Evolutionary conservation across 2,113 vertebrate species (phyloP).

Genomic region (Petaurus breviceps): DNA sequence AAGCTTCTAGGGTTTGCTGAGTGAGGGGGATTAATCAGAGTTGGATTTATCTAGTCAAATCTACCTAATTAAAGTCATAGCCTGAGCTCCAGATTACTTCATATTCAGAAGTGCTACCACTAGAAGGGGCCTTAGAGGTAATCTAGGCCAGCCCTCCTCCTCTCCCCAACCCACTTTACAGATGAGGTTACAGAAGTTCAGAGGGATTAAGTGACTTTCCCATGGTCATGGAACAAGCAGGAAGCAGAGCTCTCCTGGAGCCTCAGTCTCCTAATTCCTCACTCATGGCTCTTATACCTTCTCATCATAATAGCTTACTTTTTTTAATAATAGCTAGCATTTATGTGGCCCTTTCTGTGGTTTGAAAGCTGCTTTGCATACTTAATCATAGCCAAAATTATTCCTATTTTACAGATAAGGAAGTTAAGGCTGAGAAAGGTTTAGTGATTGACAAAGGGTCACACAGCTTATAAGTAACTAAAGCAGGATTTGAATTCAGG

Average conservation of each 20-base stretch:
- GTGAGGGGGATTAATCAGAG: conserved; percentile 67
- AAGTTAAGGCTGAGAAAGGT: background rate
- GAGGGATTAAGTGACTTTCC: background rate
- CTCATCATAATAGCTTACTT: background rate
- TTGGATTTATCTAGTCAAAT: conserved; percentile 73
- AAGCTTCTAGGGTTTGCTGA: conserved; percentile 54
- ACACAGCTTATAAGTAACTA: background rate
- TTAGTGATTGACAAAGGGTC: background rate
- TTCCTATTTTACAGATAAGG: background rate
- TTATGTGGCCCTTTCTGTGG: background rate
- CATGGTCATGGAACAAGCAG: background rate
- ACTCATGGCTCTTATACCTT: background rate
- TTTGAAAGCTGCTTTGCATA: background rate
- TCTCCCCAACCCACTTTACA: background rate
- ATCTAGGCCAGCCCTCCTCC: background rate
- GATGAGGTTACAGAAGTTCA: background rate
- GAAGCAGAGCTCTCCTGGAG: background rate
- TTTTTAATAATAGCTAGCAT: background rate
- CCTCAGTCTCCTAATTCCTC: background rate
- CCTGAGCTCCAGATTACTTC: conserved; percentile 62
- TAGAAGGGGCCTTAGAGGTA: background rate
- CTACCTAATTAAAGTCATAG: conserved; percentile 75
- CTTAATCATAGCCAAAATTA: background rate
- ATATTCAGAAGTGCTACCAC: conserved; percentile 19
- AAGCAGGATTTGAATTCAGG: background rate